Evolutionary conservation across 2,797 vertebrate genomes (phyloP).

Genomic region (Thamnophis elegans): DNA sequence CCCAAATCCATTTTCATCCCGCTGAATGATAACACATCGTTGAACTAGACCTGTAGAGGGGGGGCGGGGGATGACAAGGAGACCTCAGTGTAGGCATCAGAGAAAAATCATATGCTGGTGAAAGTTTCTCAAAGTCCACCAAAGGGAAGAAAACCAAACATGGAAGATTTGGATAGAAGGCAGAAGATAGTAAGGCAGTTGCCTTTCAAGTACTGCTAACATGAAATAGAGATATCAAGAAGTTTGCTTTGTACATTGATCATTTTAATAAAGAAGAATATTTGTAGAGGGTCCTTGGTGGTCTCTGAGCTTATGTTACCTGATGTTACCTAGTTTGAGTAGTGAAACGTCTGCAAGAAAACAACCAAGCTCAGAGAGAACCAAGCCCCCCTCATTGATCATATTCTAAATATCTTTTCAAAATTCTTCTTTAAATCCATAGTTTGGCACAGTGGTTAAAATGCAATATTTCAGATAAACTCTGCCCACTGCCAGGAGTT

Average conservation of each 20-base stretch:
- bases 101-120: conserved; percentile 48
- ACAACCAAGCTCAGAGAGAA: not conserved
- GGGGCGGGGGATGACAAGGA: conserved; percentile 25
- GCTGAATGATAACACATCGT: conserved; percentile 94
- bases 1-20: conserved; percentile 95
- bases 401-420: conserved; percentile 35
- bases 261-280: not conserved
- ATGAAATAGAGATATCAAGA: conserved; percentile 29
- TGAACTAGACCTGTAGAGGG: conserved; percentile 87
- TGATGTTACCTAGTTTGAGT: not conserved
- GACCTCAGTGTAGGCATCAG: conserved; percentile 60
- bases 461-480: not conserved
- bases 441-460: too few relatives aligned
- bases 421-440: not conserved
- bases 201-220: conserved; percentile 46
- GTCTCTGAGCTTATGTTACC: not conserved
- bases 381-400: not conserved
- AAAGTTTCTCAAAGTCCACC: conserved; percentile 38
- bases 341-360: not conserved
- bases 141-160: conserved; percentile 45
- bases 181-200: conserved; percentile 39
- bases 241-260: conserved; percentile 39
- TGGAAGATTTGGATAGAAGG: conserved; percentile 49
- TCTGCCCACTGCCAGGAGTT: not conserved
- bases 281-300: not conserved